These are phyloP conservation scores for Celastrina argiolus DNA, from an alignment of 2,888 invertebrate species.

Conservation along the genomic window DNA sequence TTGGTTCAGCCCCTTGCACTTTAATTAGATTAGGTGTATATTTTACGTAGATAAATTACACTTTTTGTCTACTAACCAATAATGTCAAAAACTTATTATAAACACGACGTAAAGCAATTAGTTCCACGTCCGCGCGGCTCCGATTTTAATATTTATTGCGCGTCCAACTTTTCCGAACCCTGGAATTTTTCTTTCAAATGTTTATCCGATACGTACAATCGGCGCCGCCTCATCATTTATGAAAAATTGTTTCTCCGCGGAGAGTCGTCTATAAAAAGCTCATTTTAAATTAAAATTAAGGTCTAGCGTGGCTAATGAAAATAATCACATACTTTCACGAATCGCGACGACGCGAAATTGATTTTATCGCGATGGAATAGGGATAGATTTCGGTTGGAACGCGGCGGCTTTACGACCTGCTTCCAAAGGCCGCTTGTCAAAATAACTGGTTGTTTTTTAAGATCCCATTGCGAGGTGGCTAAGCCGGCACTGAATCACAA, in stretches of 20 bases:
- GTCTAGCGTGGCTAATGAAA: slow-evolving; percentile 65
- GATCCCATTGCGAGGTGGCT: slow-evolving; percentile 66
- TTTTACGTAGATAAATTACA: slow-evolving; percentile 16
- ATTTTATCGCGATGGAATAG: slow-evolving; percentile 39
- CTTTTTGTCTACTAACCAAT: slow-evolving; percentile 4
- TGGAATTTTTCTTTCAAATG: slow-evolving; percentile 66
- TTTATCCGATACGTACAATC: slow-evolving; percentile 73
- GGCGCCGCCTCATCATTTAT: slow-evolving; percentile 75
- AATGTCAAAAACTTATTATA: slow-evolving; percentile 36
- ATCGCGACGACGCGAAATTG: slow-evolving; percentile 37
- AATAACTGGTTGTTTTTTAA: slow-evolving; percentile 74
- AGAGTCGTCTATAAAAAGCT: slow-evolving; percentile 74
- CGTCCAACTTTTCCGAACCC: slow-evolving; percentile 53
- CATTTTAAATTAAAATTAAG: slow-evolving; percentile 77
- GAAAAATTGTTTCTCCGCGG: slow-evolving; percentile 72
- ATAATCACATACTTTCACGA: slow-evolving; percentile 49
- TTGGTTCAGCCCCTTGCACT: slow-evolving; percentile 27
- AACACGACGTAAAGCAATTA: slow-evolving; percentile 62
- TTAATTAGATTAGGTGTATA: slow-evolving; percentile 23
- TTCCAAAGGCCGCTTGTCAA: slow-evolving; percentile 55
- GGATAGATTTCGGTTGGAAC: slow-evolving; percentile 39
- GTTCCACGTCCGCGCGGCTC: slow-evolving; percentile 64
- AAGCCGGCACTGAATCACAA: slow-evolving; percentile 61
- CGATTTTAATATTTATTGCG: slow-evolving; percentile 64
- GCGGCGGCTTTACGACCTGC: slow-evolving; percentile 49